Evolutionary conservation across 2,797 vertebrate genomes (phyloP), one percentile per base, ranked within the genome.

Genomic region (Molossus alvarezi): DNA sequence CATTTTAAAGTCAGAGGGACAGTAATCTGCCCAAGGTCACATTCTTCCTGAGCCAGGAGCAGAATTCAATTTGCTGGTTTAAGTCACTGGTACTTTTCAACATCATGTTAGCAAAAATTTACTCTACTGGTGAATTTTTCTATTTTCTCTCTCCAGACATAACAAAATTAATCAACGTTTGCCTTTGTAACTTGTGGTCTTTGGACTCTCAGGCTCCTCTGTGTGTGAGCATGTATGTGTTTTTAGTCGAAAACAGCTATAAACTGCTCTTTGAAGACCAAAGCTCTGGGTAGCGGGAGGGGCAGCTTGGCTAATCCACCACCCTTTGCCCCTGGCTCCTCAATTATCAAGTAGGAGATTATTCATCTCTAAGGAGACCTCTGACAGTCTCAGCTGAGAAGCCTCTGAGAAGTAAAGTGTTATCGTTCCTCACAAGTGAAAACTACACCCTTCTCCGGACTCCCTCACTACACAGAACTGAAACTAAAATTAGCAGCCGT

Each of bases 301-400:
- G 17, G 27, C 80, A 21, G 27, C 60, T 88, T 79, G 62, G 67
- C 77, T 90, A 48, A 80, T 79, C 91, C 53, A 60, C 60, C 53
- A 85, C 25, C 3, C 29, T 92, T 71, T 96, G 77, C 73, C 81
- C 93, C 80, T 85, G 67, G 87, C 62, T 79, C 20, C 33, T 79
- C 69, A 23, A 20, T 89, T 93, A 85, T 15, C 9, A 23, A 92
- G 20, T 17, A n/a, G 72, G 73, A 94, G 80, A 92, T 79, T 41
- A 89, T 82, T 90, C 58, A 67, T 94, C 53, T 82, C 82, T 67
- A 53, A 5, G 65, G 62, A 95, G 60, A 97, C 6, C 20, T 89
- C 91, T 75, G 60, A 86, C 48, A 82, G 41, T 62, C 60, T 89
- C 58, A 79, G 71, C 55, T 77, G 60, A 90, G 94, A 87, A 23